Percentiles rank a stretch among this genome's conserved stretches.
phyloP scores from a whole-genome alignment of 2,888 invertebrate species.

The Pterobdella sp. region DNA sequence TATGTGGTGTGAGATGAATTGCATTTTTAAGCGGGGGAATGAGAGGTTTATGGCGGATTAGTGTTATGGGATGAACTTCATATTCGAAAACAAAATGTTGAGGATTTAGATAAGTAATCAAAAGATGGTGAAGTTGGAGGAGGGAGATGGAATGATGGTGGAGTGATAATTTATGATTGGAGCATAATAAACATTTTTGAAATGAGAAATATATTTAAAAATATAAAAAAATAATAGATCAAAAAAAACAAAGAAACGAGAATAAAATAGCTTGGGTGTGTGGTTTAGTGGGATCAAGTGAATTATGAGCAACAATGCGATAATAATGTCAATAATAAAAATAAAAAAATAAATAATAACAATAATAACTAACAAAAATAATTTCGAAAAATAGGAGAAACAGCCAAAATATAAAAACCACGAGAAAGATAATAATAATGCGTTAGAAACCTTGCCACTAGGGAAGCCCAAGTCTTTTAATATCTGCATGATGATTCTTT shows the following conservation, averaged over 20 bases:
- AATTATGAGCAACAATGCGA: not conserved
- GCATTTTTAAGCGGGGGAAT: not conserved
- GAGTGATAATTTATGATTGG: too few species aligned
- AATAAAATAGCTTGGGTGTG: not conserved
- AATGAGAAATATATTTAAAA: too few species aligned
- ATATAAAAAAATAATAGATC: too few species aligned
- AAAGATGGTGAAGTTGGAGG: not conserved
- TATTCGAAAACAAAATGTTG: too few species aligned
- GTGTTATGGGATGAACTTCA: too few species aligned
- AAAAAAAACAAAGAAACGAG: not conserved
- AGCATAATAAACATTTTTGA: too few species aligned
- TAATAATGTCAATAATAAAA: not conserved
- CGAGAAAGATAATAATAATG: not conserved
- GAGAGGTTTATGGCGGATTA: not conserved
- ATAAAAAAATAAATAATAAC: not conserved
- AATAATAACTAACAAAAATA: not conserved
- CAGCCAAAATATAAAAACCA: not conserved
- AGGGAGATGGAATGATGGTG: not conserved
- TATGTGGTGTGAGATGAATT: not conserved
- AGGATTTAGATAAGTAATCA: not conserved
- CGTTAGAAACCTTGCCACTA: conserved; percentile 59
- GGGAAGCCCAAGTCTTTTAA: conserved; percentile 86
- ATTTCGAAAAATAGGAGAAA: not conserved
- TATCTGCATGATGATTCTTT: conserved; percentile 93
- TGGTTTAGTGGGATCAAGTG: not conserved